phyloP scores from a whole-genome alignment of 2,888 invertebrate genomes.

The Cephalotes varians region DNA sequence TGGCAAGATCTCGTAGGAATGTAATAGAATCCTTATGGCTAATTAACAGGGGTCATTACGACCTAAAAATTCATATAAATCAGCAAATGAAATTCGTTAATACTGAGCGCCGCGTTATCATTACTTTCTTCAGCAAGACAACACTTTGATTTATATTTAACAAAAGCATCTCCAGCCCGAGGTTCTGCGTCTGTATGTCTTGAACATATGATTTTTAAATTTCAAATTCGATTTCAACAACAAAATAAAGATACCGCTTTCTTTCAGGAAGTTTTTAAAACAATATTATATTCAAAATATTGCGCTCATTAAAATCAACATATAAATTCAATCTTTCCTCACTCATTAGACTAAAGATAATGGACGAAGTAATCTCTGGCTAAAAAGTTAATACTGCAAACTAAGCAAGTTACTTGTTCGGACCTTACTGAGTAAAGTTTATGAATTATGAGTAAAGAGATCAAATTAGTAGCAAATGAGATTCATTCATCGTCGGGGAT shows the following conservation, averaged over 20 bases:
- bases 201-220: background rate
- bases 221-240: slow-evolving; percentile 11
- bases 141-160: slow-evolving; percentile 14
- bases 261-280: background rate
- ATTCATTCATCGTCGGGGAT: slow-evolving; percentile 59
- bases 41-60: slow-evolving; percentile 14
- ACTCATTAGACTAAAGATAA: slow-evolving; percentile 14
- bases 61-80: slow-evolving; percentile 33
- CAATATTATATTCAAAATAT: slow-evolving; percentile 23
- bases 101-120: slow-evolving; percentile 67
- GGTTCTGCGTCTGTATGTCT: background rate
- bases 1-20: slow-evolving; percentile 71
- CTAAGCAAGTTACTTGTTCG: slow-evolving; percentile 59
- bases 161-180: background rate
- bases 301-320: slow-evolving; percentile 17
- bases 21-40: slow-evolving; percentile 62
- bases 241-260: background rate
- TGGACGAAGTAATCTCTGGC: slow-evolving; percentile 16
- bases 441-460: slow-evolving; percentile 63
- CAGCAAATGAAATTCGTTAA: slow-evolving; percentile 63
- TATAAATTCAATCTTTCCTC: background rate
- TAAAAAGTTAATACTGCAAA: slow-evolving; percentile 55
- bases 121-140: slow-evolving; percentile 47
- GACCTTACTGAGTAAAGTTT: slow-evolving; percentile 18
- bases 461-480: slow-evolving; percentile 68